These are phyloP conservation scores for Andrena flavipes DNA, from an alignment of 2,888 invertebrate genomes.

Conservation along the genomic window DNA sequence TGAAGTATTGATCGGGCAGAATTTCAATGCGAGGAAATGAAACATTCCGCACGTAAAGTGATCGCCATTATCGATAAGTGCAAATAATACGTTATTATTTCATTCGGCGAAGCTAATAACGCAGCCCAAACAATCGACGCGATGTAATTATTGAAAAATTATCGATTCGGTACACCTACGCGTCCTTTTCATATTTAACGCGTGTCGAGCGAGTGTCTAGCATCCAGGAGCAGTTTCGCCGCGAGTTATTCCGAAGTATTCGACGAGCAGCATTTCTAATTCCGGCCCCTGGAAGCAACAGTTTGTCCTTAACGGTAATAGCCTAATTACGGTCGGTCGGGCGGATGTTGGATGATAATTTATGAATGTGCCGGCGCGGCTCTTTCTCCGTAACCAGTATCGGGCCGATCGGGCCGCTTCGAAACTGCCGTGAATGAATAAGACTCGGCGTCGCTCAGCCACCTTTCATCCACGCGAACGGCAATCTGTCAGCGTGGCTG, in stretches of 20 bases:
- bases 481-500: conserved; percentile 59
- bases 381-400: background rate
- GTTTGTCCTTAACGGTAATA: conserved; percentile 38
- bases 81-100: conserved; percentile 8
- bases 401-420: background rate
- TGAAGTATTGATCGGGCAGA: background rate
- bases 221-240: background rate
- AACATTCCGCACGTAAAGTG: background rate
- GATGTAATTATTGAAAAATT: conserved; percentile 18
- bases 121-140: background rate
- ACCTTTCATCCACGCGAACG: conserved; percentile 30
- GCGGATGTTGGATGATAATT: conserved; percentile 40
- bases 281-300: conserved; percentile 32
- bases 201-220: background rate
- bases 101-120: background rate
- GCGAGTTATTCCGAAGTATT: background rate
- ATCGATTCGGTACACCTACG: background rate
- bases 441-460: background rate
- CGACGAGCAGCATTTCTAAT: background rate
- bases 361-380: background rate
- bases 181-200: background rate
- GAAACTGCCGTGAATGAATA: conserved; percentile 19
- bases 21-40: background rate
- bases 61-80: background rate
- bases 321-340: conserved; percentile 31